Evolutionary conservation across 2,113 vertebrate genomes (phyloP), one percentile per base, ranked within the genome.

Genomic region (Lamprotornis superbus): DNA sequence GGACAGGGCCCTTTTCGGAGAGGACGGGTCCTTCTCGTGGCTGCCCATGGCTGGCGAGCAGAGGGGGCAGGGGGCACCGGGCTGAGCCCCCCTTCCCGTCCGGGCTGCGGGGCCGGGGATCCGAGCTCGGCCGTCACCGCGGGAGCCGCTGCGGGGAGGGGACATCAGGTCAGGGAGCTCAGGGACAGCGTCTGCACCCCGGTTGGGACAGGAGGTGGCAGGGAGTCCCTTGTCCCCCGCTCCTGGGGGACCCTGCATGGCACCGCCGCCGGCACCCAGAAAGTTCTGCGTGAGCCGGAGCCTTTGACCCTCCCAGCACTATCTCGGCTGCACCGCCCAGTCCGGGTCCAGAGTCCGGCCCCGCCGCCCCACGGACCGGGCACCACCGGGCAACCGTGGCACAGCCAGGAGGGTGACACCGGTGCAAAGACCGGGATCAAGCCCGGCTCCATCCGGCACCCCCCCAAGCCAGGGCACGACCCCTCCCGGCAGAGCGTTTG

Each of bases 21-120:
- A 95, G 55, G 63, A 90, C 13, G 94, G 95, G 12, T 98, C 98
- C 94, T 97, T 98, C 47, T 99, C 98, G 10, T 97, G 82, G 81
- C 87, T 93, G 78, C 98, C 98, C 96, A 98, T 98, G 91, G 95
- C 18, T 0, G 93, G 52, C 0, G 8, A 50, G 79, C 10, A 5
- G 39, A 50, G 10, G 10, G 24, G 56, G 5, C 5, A 0, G 16
- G 8, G 33, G 63, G 64, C 69, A 8, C 5, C 9, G 4, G 15
- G 33, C 60, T 3, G 44, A 74, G 50, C 35, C 68, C 47, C 60
- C 40, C 3, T 3, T 47, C 37, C 50, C 0, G 22, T 55, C 70
- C 8, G 21, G 7, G 19, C 83, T 40, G 60, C 1, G 28, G 63
- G 92, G 68, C 52, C 76, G 52, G 71, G 23, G 42, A 12, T 64